These are phyloP conservation scores for Pocillopora meandrina DNA, from an alignment of 92 coral and sea anemone species.

Conservation along the genomic window DNA sequence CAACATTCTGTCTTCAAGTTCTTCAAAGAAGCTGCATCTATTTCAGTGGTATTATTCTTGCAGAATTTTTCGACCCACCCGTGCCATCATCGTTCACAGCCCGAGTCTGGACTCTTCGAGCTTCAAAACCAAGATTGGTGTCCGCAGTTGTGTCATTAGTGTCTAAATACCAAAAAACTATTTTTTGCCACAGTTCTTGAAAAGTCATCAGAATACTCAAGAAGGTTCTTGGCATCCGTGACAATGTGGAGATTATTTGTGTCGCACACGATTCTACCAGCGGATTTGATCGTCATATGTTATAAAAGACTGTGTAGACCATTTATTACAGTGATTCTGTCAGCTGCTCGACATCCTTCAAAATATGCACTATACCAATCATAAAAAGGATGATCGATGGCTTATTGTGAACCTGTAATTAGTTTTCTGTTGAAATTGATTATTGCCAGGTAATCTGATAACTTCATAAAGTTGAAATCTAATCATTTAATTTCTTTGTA, in stretches of 20 bases:
- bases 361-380: constrained; percentile 30
- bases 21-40: not conserved
- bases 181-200: not conserved
- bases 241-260: not conserved
- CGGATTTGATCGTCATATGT: not conserved
- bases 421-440: not conserved
- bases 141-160: not conserved
- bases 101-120: not conserved
- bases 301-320: constrained; percentile 11
- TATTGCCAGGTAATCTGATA: not conserved
- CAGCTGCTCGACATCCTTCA: not conserved
- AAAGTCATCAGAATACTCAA: constrained; percentile 1
- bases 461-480: not conserved
- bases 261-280: not conserved
- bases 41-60: constrained; percentile 35
- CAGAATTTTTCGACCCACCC: too few species aligned
- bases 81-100: not conserved
- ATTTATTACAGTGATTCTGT: not conserved
- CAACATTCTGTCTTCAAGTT: too few species aligned
- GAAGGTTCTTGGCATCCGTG: not conserved
- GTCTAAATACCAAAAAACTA: constrained; percentile 2
- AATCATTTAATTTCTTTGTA: not conserved
- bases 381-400: not conserved
- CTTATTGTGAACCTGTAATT: not conserved
- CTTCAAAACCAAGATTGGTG: not conserved